Percentiles rank a stretch among this genome's conserved stretches.
Evolutionary conservation across 2,113 vertebrate species (phyloP).

Genomic region (Tragelaphus buxtoni): DNA sequence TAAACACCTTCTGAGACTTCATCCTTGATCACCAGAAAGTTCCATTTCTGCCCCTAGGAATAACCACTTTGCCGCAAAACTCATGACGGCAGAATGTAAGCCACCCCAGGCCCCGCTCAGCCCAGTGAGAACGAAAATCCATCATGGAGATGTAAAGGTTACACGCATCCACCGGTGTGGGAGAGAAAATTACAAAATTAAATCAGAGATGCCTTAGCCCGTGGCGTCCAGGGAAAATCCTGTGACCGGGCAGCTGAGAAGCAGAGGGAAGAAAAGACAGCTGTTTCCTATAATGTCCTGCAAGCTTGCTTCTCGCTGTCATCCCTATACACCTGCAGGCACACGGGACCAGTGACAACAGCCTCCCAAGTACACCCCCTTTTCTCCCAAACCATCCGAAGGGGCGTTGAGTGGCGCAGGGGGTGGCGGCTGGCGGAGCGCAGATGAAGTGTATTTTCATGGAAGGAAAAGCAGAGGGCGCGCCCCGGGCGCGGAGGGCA

Average conservation of each 20-base stretch:
- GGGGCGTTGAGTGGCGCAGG: neutral
- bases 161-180: neutral
- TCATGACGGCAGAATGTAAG: neutral
- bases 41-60: neutral
- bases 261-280: neutral
- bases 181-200: neutral
- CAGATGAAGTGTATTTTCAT: rapidly evolving
- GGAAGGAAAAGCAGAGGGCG: rapidly evolving
- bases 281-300: neutral
- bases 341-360: neutral
- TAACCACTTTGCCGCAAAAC: neutral
- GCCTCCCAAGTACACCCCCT: neutral
- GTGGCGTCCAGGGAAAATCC: neutral
- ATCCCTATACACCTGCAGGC: neutral
- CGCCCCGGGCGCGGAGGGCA: rapidly evolving
- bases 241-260: rapidly evolving
- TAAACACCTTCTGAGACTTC: neutral
- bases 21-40: neutral
- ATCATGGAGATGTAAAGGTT: conserved; percentile 10
- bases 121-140: neutral
- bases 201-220: neutral
- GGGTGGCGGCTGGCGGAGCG: rapidly evolving
- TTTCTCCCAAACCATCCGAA: neutral
- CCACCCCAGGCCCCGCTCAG: neutral
- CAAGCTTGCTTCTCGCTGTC: neutral